A percentile compares a stretch with the other conserved stretches of the same genome.
phyloP scores from a whole-genome alignment of 64 coral and sea anemone genomes.

The Montipora sp. region DNA sequence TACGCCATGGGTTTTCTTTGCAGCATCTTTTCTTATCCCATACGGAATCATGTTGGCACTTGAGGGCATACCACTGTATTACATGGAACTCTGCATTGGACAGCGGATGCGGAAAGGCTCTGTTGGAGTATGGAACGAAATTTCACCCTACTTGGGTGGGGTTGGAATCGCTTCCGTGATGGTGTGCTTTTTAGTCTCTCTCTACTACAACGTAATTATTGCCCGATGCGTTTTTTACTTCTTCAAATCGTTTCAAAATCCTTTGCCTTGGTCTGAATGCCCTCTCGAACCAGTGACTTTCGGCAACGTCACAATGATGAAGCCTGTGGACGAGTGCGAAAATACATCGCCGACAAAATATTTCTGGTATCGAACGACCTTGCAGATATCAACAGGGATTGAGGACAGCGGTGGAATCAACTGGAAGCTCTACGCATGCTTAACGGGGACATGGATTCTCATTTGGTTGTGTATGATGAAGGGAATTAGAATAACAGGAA shows the following conservation, averaged over 20 bases:
- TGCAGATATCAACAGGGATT: constrained; percentile 78
- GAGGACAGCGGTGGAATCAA: constrained; percentile 89
- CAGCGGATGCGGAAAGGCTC: constrained; percentile 99
- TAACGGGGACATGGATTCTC: constrained; percentile 82
- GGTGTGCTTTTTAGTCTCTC: constrained; percentile 94
- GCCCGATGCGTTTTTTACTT: constrained; percentile 99
- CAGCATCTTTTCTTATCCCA: constrained; percentile 96
- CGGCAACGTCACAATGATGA: constrained; percentile 71
- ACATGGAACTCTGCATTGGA: constrained; percentile 98
- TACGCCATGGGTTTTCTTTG: background rate
- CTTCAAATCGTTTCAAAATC: constrained; percentile 93
- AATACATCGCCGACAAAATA: constrained; percentile 72
- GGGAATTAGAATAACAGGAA: constrained; percentile 91
- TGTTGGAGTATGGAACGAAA: constrained; percentile 98
- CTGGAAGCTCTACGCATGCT: constrained; percentile 86
- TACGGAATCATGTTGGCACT: constrained; percentile 98
- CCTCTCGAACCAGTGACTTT: constrained; percentile 59
- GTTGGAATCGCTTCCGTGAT: constrained; percentile 90
- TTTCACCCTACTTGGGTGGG: constrained; percentile 94
- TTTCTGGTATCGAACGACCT: constrained; percentile 95
- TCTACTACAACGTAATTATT: constrained; percentile 98
- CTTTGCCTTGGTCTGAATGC: constrained; percentile 93
- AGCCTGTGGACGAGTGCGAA: constrained; percentile 75
- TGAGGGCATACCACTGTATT: constrained; percentile 95
- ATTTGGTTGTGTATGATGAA: constrained; percentile 99